phyloP scores from a whole-genome alignment of 1,140 invertebrate genomes.

The Lucilia sericata region DNA sequence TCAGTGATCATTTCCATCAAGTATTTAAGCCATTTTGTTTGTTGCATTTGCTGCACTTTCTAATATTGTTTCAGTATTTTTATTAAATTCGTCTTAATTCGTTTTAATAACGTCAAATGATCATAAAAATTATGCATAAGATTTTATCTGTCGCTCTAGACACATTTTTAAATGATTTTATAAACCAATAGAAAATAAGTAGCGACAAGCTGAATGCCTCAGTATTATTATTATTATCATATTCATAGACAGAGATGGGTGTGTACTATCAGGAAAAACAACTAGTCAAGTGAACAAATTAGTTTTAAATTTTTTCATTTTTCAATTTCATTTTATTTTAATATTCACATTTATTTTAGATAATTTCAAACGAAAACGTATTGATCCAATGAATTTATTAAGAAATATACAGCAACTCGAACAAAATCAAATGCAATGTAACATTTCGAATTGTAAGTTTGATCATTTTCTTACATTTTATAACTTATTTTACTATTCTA shows the following conservation, averaged over 20 bases:
- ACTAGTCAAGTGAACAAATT: constrained; percentile 19
- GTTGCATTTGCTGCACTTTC: too few species aligned
- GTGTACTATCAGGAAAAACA: not conserved
- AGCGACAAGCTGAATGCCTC: too few species aligned
- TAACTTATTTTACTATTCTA: not conserved
- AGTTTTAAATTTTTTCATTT: constrained; percentile 55
- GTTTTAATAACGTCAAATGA: too few species aligned
- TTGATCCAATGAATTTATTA: constrained; percentile 61
- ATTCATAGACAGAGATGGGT: not conserved
- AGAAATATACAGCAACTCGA: constrained; percentile 23
- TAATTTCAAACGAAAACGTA: constrained; percentile 69
- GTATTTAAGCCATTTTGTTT: too few species aligned
- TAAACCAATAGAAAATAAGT: too few species aligned
- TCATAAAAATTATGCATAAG: too few species aligned
- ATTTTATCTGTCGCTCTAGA: too few species aligned
- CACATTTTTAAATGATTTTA: too few species aligned
- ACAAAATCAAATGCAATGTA: constrained; percentile 36
- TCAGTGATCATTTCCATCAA: too few species aligned
- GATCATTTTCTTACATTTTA: constrained; percentile 5
- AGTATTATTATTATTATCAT: too few species aligned
- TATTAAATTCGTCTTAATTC: too few species aligned
- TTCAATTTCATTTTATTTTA: constrained; percentile 22
- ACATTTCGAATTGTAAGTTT: constrained; percentile 47
- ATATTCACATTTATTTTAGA: constrained; percentile 46
- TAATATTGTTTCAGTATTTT: too few species aligned